phyloP scores from a whole-genome alignment of 2,113 vertebrate genomes.

The Cynocephalus volans region DNA sequence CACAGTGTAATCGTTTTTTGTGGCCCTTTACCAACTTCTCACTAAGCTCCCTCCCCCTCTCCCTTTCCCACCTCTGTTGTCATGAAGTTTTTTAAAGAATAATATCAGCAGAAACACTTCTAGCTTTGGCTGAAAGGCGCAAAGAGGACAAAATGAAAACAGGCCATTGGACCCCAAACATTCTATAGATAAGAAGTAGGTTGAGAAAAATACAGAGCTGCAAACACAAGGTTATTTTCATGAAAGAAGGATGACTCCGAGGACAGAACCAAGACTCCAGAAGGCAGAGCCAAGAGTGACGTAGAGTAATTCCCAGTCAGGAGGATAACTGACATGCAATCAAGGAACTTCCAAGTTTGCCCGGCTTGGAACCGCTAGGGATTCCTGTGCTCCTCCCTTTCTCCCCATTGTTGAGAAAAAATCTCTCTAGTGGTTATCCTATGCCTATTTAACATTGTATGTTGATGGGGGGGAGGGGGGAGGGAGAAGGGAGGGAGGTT shows the following conservation, averaged over 20 bases:
- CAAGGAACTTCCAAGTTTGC: background rate
- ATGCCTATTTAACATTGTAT: background rate
- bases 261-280: background rate
- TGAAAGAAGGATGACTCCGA: background rate
- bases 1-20: no score
- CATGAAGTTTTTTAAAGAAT: background rate
- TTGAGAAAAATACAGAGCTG: background rate
- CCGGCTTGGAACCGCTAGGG: background rate
- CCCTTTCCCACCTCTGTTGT: no score
- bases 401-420: background rate
- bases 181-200: background rate
- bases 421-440: background rate
- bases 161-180: background rate
- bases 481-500: no score
- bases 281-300: background rate
- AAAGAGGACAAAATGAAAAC: slow-evolving; percentile 22
- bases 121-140: background rate
- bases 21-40: no score
- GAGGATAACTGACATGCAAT: background rate
- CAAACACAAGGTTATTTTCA: background rate
- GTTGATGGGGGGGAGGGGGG: no score
- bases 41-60: no score
- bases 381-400: background rate
- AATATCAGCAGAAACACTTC: background rate
- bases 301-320: no score